These are phyloP conservation scores for Leuciscus idus DNA, from an alignment of 2,113 vertebrate species.

Conservation along the genomic window DNA sequence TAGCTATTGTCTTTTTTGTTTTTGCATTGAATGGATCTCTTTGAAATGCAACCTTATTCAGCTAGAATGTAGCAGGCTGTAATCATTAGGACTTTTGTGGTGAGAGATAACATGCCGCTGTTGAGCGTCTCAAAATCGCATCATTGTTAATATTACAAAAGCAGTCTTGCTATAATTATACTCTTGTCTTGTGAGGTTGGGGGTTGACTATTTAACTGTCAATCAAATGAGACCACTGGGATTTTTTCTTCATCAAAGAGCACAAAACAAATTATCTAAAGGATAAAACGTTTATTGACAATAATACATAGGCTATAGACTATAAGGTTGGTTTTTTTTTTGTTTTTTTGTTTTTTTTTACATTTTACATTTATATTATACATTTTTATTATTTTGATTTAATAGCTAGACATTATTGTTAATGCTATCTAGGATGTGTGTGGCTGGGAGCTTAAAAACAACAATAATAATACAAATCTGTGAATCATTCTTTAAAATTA, in stretches of 20 bases:
- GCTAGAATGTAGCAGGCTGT: conserved; percentile 8
- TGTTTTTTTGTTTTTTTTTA: too few species aligned
- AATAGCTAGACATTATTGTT: not conserved
- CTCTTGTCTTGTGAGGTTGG: not conserved
- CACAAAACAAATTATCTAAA: conserved; percentile 4
- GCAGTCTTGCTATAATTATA: conserved; percentile 8
- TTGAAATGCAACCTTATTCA: not conserved
- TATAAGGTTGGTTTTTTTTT: too few species aligned
- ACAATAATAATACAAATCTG: not conserved
- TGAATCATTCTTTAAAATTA: conserved; percentile 7
- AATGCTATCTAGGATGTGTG: not conserved
- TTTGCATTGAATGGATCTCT: conserved; percentile 8
- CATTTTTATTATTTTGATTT: not conserved
- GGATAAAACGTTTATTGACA: not conserved
- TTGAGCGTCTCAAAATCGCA: conserved; percentile 28
- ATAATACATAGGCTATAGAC: not conserved
- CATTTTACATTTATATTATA: too few species aligned
- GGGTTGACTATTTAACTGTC: conserved; percentile 9
- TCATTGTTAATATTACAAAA: conserved; percentile 26
- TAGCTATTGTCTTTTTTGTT: not conserved
- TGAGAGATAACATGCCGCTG: conserved; percentile 12
- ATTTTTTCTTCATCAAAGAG: not conserved
- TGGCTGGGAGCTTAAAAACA: not conserved
- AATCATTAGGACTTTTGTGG: conserved; percentile 30
- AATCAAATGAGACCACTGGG: conserved; percentile 7